Evolutionary conservation across 2,797 vertebrate genomes (phyloP), one percentile per base, ranked within the genome.

Genomic region (Eulemur albifrons): DNA sequence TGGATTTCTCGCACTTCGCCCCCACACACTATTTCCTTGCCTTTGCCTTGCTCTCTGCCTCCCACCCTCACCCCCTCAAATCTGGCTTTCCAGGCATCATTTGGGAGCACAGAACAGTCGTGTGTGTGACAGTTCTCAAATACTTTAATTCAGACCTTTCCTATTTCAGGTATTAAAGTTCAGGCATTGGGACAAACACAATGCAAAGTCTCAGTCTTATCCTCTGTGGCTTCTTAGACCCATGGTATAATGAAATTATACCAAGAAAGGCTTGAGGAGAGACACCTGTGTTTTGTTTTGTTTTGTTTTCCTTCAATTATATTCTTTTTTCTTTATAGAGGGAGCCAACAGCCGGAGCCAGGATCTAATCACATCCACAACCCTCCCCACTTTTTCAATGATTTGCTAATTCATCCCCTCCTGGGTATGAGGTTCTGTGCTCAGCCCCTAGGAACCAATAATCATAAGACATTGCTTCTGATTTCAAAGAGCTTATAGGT

Each of bases 11-110:
- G 69, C 82, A 86, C 25, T 6, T 89, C 25, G 0, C 76, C 86
- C 79, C 82, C 82, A 0, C 52, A 40, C 43, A 17, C 38, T 76
- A 27, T 83, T 96, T 88, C 76, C 30, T 86, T 43, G 32, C 73
- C 76, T 85, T 35, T 96, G 45, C 70, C 59, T 96, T 84, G 12
- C 25, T 96, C n/a, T 94, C 48, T 67, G 20, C 86, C 43, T 96
- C 80, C 76, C 14, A 90, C 59, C 40, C 38, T 59, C 61, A 65
- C 76, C 73, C 38, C 86, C 91, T 96, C 91, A 93, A 83, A 97
- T 94, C 93, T 95, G 91, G 65, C 80, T 96, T 95, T 91, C 38
- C 50, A 87, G 35, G 59, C 20, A 59, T 86, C 59, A 87, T 94
- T 94, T n/a, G 70, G 38, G 57, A 96, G 17, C 63, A 70, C 18